Percentiles rank a stretch among this genome's conserved stretches.
These are phyloP conservation scores for Mactromeris polynyma DNA, from an alignment of 2,888 invertebrate genomes.

Conservation along the genomic window DNA sequence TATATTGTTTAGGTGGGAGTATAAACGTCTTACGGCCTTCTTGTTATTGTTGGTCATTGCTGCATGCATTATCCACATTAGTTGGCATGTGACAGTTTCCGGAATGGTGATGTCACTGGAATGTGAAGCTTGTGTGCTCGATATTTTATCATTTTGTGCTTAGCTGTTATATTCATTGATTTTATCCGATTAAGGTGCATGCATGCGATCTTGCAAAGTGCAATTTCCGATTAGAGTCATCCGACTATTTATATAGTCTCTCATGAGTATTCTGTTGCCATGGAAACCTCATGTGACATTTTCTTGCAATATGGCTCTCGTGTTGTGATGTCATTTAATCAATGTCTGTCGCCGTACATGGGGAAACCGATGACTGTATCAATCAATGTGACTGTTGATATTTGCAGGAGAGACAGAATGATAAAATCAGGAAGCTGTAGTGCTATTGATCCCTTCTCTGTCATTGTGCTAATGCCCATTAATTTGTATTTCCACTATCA, in stretches of 20 bases:
- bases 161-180: neutral
- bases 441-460: neutral
- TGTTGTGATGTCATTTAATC: slow-evolving; percentile 8
- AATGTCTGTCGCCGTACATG: neutral
- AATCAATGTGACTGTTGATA: neutral
- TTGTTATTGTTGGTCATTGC: neutral
- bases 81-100: neutral
- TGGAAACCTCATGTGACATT: neutral
- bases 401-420: neutral
- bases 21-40: no score
- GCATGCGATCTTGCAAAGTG: neutral
- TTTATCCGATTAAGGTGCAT: neutral
- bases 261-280: neutral
- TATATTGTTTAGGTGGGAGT: no score
- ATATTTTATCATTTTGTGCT: neutral
- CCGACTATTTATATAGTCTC: neutral
- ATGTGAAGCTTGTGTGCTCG: neutral
- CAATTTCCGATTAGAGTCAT: neutral
- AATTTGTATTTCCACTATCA: neutral
- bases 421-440: neutral
- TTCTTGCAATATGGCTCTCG: neutral
- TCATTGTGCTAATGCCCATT: neutral
- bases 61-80: neutral
- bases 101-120: neutral
- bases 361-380: neutral